phyloP scores from a whole-genome alignment of 2,888 invertebrate genomes.

The Spicauda simplicius region DNA sequence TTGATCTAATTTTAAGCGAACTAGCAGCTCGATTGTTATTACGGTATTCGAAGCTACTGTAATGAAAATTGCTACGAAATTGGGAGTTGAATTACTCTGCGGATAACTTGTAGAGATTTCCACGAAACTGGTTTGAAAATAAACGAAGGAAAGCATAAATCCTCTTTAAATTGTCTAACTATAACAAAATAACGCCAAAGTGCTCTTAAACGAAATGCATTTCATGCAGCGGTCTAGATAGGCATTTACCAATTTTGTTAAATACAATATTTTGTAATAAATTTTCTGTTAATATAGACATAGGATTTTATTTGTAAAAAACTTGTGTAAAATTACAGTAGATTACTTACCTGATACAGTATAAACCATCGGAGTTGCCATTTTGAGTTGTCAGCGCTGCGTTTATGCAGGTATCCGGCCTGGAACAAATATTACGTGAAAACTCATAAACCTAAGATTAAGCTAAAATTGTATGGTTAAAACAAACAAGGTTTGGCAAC shows the following conservation, averaged over 20 bases:
- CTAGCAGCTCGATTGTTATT: not conserved
- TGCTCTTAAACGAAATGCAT: no score
- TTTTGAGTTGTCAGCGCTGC: conserved; percentile 93
- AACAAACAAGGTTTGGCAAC: no score
- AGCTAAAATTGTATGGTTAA: no score
- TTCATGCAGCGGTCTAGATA: no score
- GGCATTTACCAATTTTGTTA: no score
- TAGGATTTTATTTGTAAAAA: no score
- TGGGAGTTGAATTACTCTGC: not conserved
- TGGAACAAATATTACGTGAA: conserved; percentile 56
- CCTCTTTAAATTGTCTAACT: no score
- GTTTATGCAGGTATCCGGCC: conserved; percentile 93
- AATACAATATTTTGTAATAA: no score
- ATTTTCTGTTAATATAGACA: no score
- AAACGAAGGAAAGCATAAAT: not conserved
- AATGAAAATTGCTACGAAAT: not conserved
- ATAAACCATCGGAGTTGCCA: conserved; percentile 95
- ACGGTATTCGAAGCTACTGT: not conserved
- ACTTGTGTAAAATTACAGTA: no score
- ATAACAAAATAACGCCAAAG: no score
- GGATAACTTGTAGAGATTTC: not conserved
- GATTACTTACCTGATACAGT: conserved; percentile 89
- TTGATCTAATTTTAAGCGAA: not conserved
- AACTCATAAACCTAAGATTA: no score
- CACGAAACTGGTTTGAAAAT: not conserved